Evolutionary conservation across 2,888 invertebrate genomes (phyloP).

Genomic region (Drosophila mulleri): DNA sequence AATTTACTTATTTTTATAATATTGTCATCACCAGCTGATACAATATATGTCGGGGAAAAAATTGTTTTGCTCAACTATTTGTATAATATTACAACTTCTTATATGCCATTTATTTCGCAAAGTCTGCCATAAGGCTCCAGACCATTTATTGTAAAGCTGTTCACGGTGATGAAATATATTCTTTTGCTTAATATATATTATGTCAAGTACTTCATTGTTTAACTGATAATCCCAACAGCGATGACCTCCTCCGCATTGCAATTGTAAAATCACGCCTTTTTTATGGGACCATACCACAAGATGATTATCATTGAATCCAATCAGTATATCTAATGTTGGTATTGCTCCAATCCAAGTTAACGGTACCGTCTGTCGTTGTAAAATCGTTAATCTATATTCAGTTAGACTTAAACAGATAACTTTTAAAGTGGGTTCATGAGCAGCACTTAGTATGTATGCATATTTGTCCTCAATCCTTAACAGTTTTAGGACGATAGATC

Average conservation of each 20-base stretch:
- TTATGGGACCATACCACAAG: slow-evolving; percentile 88
- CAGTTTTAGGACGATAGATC: slow-evolving; percentile 87
- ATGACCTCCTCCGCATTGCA: slow-evolving; percentile 94
- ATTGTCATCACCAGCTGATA: slow-evolving; percentile 93
- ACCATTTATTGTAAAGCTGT: slow-evolving; percentile 84
- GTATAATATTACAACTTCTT: slow-evolving; percentile 88
- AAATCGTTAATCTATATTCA: slow-evolving; percentile 64
- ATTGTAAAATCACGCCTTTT: slow-evolving; percentile 87
- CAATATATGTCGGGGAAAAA: slow-evolving; percentile 69
- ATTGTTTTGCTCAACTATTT: slow-evolving; percentile 73
- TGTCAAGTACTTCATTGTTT: slow-evolving; percentile 40
- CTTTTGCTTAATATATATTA: slow-evolving; percentile 83
- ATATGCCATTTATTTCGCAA: slow-evolving; percentile 86
- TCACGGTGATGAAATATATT: slow-evolving; percentile 85
- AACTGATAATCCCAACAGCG: slow-evolving; percentile 91
- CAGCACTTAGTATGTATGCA: slow-evolving; percentile 86
- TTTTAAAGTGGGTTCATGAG: slow-evolving; percentile 91
- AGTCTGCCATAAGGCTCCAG: slow-evolving; percentile 77
- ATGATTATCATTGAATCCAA: slow-evolving; percentile 88
- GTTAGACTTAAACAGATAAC: slow-evolving; percentile 86
- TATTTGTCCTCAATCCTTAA: slow-evolving; percentile 69
- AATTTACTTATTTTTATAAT: slow-evolving; percentile 87
- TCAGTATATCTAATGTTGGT: slow-evolving; percentile 85
- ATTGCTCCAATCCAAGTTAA: slow-evolving; percentile 89
- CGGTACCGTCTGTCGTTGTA: slow-evolving; percentile 87